A percentile compares a stretch with the other conserved stretches of the same genome.
phyloP scores from a whole-genome alignment of 2,113 vertebrate genomes.

The Menura novaehollandiae region DNA sequence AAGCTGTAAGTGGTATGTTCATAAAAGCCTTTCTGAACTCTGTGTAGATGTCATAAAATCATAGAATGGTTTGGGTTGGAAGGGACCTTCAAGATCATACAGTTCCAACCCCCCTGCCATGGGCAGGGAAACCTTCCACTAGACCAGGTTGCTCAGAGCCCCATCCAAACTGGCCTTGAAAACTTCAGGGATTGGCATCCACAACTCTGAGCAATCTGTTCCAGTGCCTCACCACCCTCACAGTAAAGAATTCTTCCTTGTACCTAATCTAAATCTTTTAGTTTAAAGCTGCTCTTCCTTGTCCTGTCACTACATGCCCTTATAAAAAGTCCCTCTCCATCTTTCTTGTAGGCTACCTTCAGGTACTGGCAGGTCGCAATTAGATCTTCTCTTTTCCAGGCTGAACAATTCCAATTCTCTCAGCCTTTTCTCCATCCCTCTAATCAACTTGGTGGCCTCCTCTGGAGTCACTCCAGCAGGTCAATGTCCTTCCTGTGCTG shows the following conservation, averaged over 20 bases:
- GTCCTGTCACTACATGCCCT: background rate
- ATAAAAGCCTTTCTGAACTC: background rate
- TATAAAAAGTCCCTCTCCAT: background rate
- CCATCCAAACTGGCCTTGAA: background rate
- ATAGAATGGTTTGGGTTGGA: background rate
- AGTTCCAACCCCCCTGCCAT: background rate
- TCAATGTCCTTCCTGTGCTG: background rate
- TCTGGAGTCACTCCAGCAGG: background rate
- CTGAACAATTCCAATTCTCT: background rate
- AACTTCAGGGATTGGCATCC: background rate
- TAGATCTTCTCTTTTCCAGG: background rate
- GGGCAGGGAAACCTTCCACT: background rate
- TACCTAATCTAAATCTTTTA: background rate
- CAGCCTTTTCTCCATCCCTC: background rate
- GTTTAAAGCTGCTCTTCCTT: background rate
- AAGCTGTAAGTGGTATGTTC: background rate
- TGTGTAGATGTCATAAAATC: background rate
- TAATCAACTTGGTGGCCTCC: background rate
- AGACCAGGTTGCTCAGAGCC: background rate
- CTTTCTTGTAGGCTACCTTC: background rate
- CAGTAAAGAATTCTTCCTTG: background rate
- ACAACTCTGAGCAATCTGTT: background rate
- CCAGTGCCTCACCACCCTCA: background rate
- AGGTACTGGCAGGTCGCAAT: background rate
- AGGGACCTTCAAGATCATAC: background rate